Conservation (phyloP, 2,888 invertebrate genomes). For the Tenthredo mesomela region DNA sequence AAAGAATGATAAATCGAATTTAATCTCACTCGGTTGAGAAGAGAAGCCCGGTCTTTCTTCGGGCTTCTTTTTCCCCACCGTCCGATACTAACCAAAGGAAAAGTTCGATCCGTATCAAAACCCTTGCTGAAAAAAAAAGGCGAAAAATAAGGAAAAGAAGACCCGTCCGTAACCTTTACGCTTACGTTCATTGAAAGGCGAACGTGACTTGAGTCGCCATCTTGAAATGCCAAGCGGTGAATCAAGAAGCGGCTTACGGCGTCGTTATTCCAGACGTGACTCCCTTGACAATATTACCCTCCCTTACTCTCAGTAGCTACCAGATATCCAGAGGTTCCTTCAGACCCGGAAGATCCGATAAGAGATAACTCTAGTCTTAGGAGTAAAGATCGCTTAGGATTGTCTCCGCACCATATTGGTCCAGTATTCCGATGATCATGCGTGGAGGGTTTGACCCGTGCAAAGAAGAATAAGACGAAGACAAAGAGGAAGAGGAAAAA, state of each 20-base stretch:
- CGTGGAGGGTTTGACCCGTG: not conserved
- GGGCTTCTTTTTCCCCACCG: not conserved
- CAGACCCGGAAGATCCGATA: conserved; percentile 41
- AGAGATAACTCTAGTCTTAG: conserved; percentile 23
- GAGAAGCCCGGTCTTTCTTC: not conserved
- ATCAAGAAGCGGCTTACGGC: conserved; percentile 44
- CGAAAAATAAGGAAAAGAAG: not conserved
- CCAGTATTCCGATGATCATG: not conserved
- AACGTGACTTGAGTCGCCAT: conserved; percentile 44
- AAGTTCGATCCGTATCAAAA: conserved; percentile 29
- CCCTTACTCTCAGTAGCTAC: not conserved
- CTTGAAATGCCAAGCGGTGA: conserved; percentile 25
- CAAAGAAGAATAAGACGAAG: not conserved
- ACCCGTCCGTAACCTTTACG: conserved; percentile 29
- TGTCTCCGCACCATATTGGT: not conserved
- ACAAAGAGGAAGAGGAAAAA: not conserved
- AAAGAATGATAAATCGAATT: conserved; percentile 44
- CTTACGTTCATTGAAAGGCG: conserved; percentile 43
- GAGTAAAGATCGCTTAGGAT: conserved; percentile 7
- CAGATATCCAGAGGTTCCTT: conserved; percentile 26
- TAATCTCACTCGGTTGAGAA: conserved; percentile 4
- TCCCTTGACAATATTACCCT: conserved; percentile 31
- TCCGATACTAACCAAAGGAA: conserved; percentile 4
- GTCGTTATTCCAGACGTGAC: conserved; percentile 47
- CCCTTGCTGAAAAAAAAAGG: not conserved